A percentile compares a stretch with the other conserved stretches of the same genome.
Evolutionary conservation across 2,888 invertebrate species (phyloP).

Genomic region (Rosalia funebris): DNA sequence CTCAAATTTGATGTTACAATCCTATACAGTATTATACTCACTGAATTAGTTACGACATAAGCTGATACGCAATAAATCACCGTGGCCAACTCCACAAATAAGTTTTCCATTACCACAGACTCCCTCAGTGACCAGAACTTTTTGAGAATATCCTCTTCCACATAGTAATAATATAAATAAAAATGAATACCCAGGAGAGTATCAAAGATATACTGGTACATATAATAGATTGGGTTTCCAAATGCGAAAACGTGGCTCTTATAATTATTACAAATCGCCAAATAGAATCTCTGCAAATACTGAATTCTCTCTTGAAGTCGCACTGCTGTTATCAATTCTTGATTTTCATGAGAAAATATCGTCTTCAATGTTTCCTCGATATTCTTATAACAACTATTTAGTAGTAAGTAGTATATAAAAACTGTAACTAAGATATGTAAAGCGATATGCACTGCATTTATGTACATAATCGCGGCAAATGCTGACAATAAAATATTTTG

Average conservation of each 20-base stretch:
- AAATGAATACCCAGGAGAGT: not conserved
- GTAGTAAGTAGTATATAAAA: not conserved
- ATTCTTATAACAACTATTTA: not conserved
- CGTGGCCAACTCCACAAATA: too few species aligned
- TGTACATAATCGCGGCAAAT: not conserved
- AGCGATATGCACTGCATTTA: not conserved
- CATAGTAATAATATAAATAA: not conserved
- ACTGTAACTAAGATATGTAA: not conserved
- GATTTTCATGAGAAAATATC: not conserved
- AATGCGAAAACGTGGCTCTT: constrained; percentile 7
- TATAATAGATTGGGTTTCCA: not conserved
- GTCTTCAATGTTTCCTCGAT: not conserved
- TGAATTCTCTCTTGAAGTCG: not conserved
- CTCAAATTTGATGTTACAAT: too few species aligned
- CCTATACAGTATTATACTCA: too few species aligned
- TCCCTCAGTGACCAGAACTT: not conserved
- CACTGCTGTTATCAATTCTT: not conserved
- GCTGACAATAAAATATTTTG: not conserved
- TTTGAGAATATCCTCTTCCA: not conserved
- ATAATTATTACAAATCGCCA: constrained; percentile 13
- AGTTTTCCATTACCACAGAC: too few species aligned
- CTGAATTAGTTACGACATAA: too few species aligned
- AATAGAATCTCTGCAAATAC: constrained; percentile 21
- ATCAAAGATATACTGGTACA: not conserved
- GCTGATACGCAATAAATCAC: too few species aligned